phyloP scores from a whole-genome alignment of 2,113 vertebrate species.

The Sphyrna mokarran region DNA sequence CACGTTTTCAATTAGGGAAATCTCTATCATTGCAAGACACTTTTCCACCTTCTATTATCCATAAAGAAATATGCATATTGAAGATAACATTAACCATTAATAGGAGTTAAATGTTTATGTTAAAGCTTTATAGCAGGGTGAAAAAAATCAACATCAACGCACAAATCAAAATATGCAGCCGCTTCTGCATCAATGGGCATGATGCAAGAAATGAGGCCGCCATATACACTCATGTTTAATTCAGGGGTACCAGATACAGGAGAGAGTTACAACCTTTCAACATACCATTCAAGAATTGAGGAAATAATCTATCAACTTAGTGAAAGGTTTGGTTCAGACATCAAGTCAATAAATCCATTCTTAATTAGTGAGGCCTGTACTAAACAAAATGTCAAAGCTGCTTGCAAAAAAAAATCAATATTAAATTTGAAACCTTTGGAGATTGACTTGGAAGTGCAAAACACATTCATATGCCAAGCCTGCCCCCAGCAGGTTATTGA shows the following conservation, averaged over 20 bases:
- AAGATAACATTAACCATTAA: not conserved
- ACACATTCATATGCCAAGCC: not conserved
- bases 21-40: not conserved
- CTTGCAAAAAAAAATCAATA: slow-evolving; percentile 22
- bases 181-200: not conserved
- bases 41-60: not conserved
- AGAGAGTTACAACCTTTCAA: not conserved
- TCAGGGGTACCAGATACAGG: not conserved
- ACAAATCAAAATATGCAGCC: not conserved
- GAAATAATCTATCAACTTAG: slow-evolving; percentile 16
- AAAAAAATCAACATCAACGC: not conserved
- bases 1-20: not conserved
- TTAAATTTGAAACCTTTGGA: slow-evolving; percentile 10
- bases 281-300: not conserved
- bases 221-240: not conserved
- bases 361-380: slow-evolving; percentile 19
- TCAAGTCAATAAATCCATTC: slow-evolving; percentile 23
- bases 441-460: not conserved
- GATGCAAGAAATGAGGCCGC: not conserved
- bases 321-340: not conserved
- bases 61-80: not conserved
- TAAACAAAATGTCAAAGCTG: slow-evolving; percentile 26
- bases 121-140: not conserved
- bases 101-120: not conserved
- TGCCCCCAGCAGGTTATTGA: slow-evolving; percentile 23